Conservation (phyloP, 2,888 invertebrate genomes). For the Cephus pulcher region DNA sequence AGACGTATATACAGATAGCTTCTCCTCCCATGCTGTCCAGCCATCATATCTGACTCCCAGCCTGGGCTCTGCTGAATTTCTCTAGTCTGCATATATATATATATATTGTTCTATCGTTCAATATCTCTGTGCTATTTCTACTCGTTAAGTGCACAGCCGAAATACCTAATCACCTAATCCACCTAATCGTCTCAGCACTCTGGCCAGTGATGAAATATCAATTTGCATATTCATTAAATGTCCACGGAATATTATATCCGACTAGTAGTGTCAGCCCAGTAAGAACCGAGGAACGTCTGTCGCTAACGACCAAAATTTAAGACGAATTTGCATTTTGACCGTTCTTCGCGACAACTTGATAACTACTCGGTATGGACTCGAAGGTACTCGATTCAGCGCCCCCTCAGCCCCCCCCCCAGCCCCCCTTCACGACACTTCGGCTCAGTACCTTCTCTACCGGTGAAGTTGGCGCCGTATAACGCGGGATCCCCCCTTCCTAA, state of each 20-base stretch:
- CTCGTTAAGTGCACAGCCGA: no score
- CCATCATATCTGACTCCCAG: no score
- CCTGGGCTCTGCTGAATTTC: no score
- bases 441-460: background rate
- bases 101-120: no score
- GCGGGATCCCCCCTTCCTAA: slow-evolving; percentile 38
- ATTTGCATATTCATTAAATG: slow-evolving; percentile 64
- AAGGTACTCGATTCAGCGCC: slow-evolving; percentile 22
- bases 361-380: slow-evolving; percentile 40
- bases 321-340: slow-evolving; percentile 61
- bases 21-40: no score
- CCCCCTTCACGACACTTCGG: slow-evolving; percentile 18
- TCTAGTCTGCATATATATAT: no score
- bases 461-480: background rate
- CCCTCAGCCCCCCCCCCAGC: background rate
- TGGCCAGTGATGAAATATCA: no score
- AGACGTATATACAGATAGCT: no score
- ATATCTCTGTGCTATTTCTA: no score
- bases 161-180: no score
- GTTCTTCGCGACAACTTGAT: slow-evolving; percentile 50
- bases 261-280: slow-evolving; percentile 7
- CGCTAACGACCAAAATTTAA: slow-evolving; percentile 60
- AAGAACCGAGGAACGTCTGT: slow-evolving; percentile 42
- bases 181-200: no score
- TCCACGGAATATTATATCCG: background rate